Base-by-base conservation (phyloP, 2,113 vertebrate genomes). In the Thamnaconus septentrionalis region DNA sequence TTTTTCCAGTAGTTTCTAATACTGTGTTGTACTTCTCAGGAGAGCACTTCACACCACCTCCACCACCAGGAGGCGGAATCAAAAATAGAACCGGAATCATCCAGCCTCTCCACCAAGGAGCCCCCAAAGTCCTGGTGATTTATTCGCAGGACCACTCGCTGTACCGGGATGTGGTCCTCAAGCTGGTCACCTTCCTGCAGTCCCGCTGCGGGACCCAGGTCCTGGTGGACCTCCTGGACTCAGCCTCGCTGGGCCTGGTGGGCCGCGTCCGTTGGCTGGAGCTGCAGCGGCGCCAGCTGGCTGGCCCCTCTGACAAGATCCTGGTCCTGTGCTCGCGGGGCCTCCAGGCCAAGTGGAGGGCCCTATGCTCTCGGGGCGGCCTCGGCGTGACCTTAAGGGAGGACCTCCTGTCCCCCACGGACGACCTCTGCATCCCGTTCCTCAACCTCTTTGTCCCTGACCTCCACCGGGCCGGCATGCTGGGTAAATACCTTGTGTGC, bases 61-160 rank as follows among this genome's bases (percentile, higher is more conserved):
- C 6, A 5, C 5, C 3, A 8, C 3, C 0, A 0, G 0, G 7
- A 18, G 1, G 8, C 4, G 1, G 3, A 4, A 2, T n/a, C 11
- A 0, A 2, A 5, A 6, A 18, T 31, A 3, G 3, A 1, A 9
- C 5, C 1, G 3, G 3, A 39, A 48, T 31, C 18, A 31, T 31
- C 18, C 45, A 3, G 5, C 59, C 5, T 0, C 56, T 73, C 8
- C 54, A 75, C 8, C 12, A 60, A 39, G 52, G 71, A 7, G 18
- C 47, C 6, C 85, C 89, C 5, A 97, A 94, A 61, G 92, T 98
- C 12, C 91, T 96, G 88, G 79, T 97, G 3, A 88, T 97, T 79
- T 98, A 98, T 84, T 99, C 97, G 0, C 92, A 95, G 0, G 97
- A 99, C 73, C 96, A 98, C 76, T 82, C 73, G 9, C 91, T 95